Evolutionary conservation across 1,140 invertebrate species (phyloP).

Genomic region (Brachionus calyciflorus): DNA sequence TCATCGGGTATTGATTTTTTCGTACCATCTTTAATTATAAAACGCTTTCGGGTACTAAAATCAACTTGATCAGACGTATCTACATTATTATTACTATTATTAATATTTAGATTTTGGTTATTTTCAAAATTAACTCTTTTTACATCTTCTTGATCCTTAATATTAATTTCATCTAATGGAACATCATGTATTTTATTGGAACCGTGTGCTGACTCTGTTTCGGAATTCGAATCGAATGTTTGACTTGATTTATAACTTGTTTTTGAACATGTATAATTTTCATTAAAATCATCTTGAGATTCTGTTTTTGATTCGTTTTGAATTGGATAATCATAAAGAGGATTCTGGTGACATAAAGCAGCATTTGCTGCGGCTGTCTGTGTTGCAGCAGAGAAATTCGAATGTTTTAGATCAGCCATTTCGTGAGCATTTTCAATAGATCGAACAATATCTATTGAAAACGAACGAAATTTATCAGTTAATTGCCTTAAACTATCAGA

Average conservation of each 20-base stretch:
- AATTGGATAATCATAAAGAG: background rate
- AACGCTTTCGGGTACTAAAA: slow-evolving; percentile 14
- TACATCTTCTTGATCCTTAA: background rate
- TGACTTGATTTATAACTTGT: background rate
- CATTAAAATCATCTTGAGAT: no score
- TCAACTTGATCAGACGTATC: slow-evolving; percentile 22
- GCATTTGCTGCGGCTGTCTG: slow-evolving; percentile 31
- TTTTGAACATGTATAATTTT: no score
- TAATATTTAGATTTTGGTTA: background rate
- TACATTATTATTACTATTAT: background rate
- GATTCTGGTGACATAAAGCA: slow-evolving; percentile 11
- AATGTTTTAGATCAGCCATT: slow-evolving; percentile 35
- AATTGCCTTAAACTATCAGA: background rate
- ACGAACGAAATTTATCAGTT: slow-evolving; percentile 11
- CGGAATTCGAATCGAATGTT: background rate
- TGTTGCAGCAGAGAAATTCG: slow-evolving; percentile 35
- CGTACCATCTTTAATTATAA: background rate
- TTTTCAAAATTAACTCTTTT: slow-evolving; percentile 15
- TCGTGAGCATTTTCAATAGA: slow-evolving; percentile 46
- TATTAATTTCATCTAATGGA: slow-evolving; percentile 17
- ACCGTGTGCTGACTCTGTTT: background rate
- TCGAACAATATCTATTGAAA: slow-evolving; percentile 31
- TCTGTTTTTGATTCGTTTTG: background rate
- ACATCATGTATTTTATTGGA: background rate
- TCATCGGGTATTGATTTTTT: slow-evolving; percentile 42